Evolutionary conservation across 2,113 vertebrate species (phyloP).

Genomic region (Myotis lucifugus): DNA sequence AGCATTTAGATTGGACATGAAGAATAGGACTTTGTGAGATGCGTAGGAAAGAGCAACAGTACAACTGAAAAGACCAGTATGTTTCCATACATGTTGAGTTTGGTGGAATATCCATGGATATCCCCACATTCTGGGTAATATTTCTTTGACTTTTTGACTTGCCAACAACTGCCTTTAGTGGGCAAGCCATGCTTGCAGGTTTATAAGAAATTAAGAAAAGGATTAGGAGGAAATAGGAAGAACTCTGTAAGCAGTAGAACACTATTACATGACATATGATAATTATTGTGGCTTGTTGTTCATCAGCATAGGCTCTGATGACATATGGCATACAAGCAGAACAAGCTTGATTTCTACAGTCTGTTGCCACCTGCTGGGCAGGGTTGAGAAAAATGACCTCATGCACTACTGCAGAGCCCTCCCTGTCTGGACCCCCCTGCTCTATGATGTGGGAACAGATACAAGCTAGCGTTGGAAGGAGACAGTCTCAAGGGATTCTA

Average conservation of each 20-base stretch:
- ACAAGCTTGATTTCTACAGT: too few species aligned
- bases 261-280: background rate
- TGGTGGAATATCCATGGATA: background rate
- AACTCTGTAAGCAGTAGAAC: too few species aligned
- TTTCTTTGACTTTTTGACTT: background rate
- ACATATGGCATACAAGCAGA: too few species aligned
- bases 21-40: background rate
- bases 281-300: background rate
- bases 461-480: too few species aligned
- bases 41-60: background rate
- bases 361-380: too few species aligned
- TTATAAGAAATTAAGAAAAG: background rate
- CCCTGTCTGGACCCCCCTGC: too few species aligned
- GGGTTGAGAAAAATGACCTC: too few species aligned
- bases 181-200: background rate
- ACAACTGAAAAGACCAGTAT: background rate
- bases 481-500: too few species aligned
- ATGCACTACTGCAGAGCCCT: too few species aligned
- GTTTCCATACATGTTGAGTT: background rate
- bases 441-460: too few species aligned
- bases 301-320: too few species aligned
- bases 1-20: background rate
- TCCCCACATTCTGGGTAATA: background rate
- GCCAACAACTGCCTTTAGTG: background rate
- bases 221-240: background rate